Evolutionary conservation across 2,113 vertebrate genomes (phyloP).

Genomic region (Bolborhynchus lineola): DNA sequence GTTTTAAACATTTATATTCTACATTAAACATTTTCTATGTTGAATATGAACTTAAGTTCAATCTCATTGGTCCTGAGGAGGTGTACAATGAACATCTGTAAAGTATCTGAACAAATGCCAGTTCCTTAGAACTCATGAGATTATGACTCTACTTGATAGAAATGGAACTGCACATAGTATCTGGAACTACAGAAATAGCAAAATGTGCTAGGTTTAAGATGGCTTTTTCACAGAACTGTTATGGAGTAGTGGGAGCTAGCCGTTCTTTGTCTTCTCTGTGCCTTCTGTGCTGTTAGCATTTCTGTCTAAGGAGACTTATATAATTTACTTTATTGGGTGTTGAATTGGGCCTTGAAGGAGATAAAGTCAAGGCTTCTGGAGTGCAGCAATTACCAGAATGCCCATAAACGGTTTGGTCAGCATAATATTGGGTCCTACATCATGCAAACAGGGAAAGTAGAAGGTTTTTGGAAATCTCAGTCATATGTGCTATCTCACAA

Average conservation of each 20-base stretch:
- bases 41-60: background rate
- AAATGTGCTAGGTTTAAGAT: background rate
- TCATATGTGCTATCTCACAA: background rate
- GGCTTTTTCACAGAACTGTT: background rate
- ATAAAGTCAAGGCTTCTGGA: background rate
- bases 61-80: background rate
- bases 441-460: background rate
- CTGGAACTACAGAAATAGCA: background rate
- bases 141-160: background rate
- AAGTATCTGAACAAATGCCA: background rate
- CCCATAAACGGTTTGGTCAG: background rate
- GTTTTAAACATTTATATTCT: background rate
- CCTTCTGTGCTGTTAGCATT: background rate
- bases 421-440: background rate
- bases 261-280: background rate
- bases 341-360: background rate
- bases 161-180: background rate
- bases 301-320: background rate
- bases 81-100: background rate
- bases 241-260: background rate
- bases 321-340: background rate
- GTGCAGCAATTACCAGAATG: background rate
- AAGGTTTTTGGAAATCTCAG: background rate
- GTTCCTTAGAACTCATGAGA: background rate
- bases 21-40: background rate